These are phyloP conservation scores for Porites rus DNA, from an alignment of 92 coral and sea anemone species.

Conservation along the genomic window DNA sequence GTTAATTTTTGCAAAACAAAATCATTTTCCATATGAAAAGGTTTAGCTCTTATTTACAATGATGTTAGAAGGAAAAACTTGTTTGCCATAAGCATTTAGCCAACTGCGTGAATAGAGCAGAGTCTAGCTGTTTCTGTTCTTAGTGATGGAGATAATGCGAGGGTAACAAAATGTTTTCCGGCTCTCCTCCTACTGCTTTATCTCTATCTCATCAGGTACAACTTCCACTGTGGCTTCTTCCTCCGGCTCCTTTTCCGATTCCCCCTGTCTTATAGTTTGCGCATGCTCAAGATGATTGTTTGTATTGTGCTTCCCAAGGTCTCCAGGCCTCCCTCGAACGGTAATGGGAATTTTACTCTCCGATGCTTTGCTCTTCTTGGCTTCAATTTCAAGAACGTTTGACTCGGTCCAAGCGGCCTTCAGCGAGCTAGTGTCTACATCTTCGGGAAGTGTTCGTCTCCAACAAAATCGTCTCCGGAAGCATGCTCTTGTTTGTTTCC, in stretches of 20 bases:
- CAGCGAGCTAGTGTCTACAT: neutral
- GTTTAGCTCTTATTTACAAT: neutral
- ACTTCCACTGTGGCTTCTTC: conserved; percentile 75
- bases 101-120: neutral
- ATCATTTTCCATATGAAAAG: too few relatives aligned
- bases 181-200: neutral
- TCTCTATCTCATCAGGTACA: conserved; percentile 48
- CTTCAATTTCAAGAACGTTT: conserved; percentile 31
- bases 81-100: neutral
- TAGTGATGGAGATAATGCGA: too few relatives aligned
- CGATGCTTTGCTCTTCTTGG: conserved; percentile 10
- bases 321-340: neutral
- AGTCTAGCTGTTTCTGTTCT: too few relatives aligned
- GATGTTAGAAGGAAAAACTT: neutral
- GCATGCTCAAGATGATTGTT: neutral
- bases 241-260: neutral
- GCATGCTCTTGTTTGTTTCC: conserved; percentile 31
- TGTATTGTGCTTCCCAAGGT: neutral
- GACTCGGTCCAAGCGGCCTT: conserved; percentile 2
- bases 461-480: conserved; percentile 43
- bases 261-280: neutral
- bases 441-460: conserved; percentile 51
- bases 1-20: neutral
- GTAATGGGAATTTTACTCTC: neutral
- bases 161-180: neutral